These are phyloP conservation scores for Dasypus novemcinctus DNA, from an alignment of 2,113 vertebrate genomes.

Conservation along the genomic window DNA sequence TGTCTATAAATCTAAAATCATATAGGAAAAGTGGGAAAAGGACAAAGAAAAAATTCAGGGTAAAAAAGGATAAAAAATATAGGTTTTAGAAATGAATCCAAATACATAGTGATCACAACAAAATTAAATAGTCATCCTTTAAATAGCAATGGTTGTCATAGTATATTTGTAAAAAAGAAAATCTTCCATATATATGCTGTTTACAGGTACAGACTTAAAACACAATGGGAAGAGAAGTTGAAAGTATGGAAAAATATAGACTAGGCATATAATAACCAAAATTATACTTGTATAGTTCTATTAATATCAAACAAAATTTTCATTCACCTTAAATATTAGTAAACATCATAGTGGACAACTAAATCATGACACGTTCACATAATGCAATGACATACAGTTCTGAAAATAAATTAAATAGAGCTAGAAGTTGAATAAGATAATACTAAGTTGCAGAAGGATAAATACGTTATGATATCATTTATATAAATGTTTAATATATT, in stretches of 20 bases:
- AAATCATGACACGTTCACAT: neutral
- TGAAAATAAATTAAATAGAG: neutral
- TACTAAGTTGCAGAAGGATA: neutral
- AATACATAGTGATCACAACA: neutral
- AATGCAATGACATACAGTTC: neutral
- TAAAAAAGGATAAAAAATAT: neutral
- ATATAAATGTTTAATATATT: neutral
- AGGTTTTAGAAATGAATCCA: neutral
- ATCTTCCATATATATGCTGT: neutral
- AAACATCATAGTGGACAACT: neutral
- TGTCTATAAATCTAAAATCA: neutral
- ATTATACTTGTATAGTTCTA: neutral
- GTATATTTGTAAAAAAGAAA: neutral
- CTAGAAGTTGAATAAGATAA: neutral
- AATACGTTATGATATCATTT: neutral
- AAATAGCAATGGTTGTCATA: neutral
- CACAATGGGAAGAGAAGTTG: neutral
- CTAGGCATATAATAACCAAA: neutral
- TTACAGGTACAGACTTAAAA: neutral
- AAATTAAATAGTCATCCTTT: neutral
- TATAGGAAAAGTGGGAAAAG: neutral
- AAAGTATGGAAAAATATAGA: neutral
- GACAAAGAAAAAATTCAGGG: neutral
- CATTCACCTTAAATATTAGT: neutral
- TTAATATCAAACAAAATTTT: neutral